Percentiles rank a stretch among this genome's conserved stretches.
Conservation (phyloP, 2,113 vertebrate genomes). For the Sclerurus mexicanus region DNA sequence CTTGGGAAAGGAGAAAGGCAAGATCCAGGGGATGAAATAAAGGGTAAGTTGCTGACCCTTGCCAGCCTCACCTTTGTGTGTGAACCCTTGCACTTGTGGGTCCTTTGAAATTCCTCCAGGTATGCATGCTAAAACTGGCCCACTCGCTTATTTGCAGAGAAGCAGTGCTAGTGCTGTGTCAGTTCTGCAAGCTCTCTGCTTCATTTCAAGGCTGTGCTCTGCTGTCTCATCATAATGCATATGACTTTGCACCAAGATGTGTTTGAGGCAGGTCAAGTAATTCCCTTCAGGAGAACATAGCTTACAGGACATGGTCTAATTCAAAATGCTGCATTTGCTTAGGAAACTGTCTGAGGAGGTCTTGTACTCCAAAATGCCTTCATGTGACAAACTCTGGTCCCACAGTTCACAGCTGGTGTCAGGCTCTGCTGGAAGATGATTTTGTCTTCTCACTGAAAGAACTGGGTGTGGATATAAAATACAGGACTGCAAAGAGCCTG, state of each 20-base stretch:
- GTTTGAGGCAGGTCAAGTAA: neutral
- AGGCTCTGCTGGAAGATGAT: neutral
- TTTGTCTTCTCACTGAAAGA: neutral
- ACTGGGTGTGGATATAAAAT: neutral
- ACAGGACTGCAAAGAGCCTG: neutral
- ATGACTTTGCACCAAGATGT: neutral
- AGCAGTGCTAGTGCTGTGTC: neutral
- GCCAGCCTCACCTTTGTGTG: neutral
- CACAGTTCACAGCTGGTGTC: neutral
- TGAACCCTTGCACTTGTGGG: neutral
- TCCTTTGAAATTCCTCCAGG: neutral
- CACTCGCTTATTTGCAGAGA: neutral
- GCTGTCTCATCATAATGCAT: neutral
- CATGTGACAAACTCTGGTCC: neutral
- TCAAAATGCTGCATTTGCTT: neutral
- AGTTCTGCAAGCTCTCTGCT: neutral
- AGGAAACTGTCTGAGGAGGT: neutral
- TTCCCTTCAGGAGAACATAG: neutral
- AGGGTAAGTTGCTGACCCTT: neutral
- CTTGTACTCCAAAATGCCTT: neutral
- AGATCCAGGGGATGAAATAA: neutral
- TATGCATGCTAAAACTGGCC: neutral
- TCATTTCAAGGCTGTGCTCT: slow-evolving; percentile 7
- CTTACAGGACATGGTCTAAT: neutral
- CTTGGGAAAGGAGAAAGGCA: neutral